Evolutionary conservation across 1,140 invertebrate genomes (phyloP).

Genomic region (Orussus abietinus): DNA sequence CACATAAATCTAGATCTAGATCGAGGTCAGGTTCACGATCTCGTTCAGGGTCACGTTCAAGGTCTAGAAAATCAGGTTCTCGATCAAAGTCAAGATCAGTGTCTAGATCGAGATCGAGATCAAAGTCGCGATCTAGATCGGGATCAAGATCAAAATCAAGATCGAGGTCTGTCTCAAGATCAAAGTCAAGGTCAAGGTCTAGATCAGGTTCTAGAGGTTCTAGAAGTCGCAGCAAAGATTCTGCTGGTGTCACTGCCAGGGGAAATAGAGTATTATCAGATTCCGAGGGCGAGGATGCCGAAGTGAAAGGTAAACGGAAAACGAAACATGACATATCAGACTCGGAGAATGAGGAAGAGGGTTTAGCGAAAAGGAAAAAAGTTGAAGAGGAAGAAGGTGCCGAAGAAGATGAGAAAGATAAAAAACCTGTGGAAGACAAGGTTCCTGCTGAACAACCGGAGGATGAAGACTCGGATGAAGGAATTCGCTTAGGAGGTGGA

Average conservation of each 20-base stretch:
- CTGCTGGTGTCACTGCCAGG: slow-evolving; percentile 26
- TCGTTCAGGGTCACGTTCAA: slow-evolving; percentile 8
- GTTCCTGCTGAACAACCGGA: slow-evolving; percentile 14
- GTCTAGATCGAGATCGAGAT: slow-evolving; percentile 23
- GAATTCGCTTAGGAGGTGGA: slow-evolving; percentile 43
- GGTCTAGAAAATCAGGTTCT: slow-evolving; percentile 29
- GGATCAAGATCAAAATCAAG: slow-evolving; percentile 38
- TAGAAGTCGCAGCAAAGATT: slow-evolving; percentile 38
- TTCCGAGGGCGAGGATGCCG: slow-evolving; percentile 48
- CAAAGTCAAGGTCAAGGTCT: slow-evolving; percentile 28
- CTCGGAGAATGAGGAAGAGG: slow-evolving; percentile 53
- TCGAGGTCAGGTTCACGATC: slow-evolving; percentile 31
- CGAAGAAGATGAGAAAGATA: slow-evolving; percentile 29
- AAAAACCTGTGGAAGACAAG: slow-evolving; percentile 42
- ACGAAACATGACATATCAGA: slow-evolving; percentile 38
- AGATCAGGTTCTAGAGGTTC: slow-evolving; percentile 29
- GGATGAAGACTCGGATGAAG: slow-evolving; percentile 56
- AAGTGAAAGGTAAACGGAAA: slow-evolving; percentile 45
- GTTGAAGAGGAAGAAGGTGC: slow-evolving; percentile 21
- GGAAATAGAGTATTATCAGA: slow-evolving; percentile 54
- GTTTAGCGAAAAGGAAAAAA: slow-evolving; percentile 30
- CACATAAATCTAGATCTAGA: slow-evolving; percentile 17
- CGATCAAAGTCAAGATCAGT: slow-evolving; percentile 27
- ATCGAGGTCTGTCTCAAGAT: slow-evolving; percentile 43
- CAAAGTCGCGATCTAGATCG: slow-evolving; percentile 39